Base-by-base conservation (phyloP, 2,888 invertebrate genomes). In the Rhingia campestris region DNA sequence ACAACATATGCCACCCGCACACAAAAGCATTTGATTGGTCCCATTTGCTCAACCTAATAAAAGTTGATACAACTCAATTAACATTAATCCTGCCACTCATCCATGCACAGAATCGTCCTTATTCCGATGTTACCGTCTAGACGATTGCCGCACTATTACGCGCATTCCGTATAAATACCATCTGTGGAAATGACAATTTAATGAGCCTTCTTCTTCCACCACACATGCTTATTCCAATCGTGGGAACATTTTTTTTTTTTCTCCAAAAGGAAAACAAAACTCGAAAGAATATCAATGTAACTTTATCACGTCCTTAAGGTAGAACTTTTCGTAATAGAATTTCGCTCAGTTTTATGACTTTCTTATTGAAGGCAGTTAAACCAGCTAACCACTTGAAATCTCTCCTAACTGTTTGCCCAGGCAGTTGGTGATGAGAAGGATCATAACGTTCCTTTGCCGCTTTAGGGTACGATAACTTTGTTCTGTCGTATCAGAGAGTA, bases 241-340 rank as follows among this genome's bases (percentile, higher is more conserved):
- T 77, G 72, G 32, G 43, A 67, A 47, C 32, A 22, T 22, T 22
- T 22, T 22, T 22, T 22, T n/a, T 22, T 76, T 59, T 59, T 4
- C 39, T 41, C 47, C 33, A 10, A 32, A 63, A 51, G 39, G 47
- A 30, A 51, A 22, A 43, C 51, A 45, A 45, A 69, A 10, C 58
- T 49, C 33, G 47, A 53, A 41, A 69, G 47, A 73, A 82, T 54
- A 73, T 69, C 73, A 79, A 82, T 69, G 73, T 73, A 69, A 77
- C 73, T 69, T 79, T 64, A 82, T 69, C 82, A 82, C 77, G 59
- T 56, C 53, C 39, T 81, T 75, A 61, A 64, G 69, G 67, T 69
- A 69, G 22, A 82, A 73, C 64, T 79, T 79, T 79, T 6, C 69
- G 69, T 59, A 79, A 63, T 73, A 74, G 69, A 79, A 79, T 73